Percentiles rank a stretch among this genome's conserved stretches.
These are phyloP conservation scores for Artibeus lituratus DNA, from an alignment of 2,797 vertebrate species.

Conservation along the genomic window DNA sequence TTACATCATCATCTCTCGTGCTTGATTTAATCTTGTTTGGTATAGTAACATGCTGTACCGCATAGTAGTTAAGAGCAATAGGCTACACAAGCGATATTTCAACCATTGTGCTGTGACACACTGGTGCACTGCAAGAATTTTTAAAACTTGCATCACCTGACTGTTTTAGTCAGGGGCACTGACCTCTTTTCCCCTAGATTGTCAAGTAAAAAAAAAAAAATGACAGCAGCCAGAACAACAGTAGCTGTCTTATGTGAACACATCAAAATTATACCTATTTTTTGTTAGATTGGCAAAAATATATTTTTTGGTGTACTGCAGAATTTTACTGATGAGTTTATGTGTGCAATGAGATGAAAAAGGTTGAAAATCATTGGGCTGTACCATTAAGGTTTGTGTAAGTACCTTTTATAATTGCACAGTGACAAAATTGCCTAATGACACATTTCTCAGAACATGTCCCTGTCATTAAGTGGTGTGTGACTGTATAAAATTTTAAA, in stretches of 20 bases:
- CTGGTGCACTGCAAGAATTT: background rate
- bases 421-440: background rate
- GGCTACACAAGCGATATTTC: background rate
- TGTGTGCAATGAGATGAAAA: background rate
- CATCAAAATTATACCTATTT: background rate
- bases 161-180: background rate
- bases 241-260: background rate
- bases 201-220: background rate
- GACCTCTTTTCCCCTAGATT: background rate
- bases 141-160: background rate
- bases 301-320: background rate
- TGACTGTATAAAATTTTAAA: conserved; percentile 31
- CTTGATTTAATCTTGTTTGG: background rate
- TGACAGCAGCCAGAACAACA: background rate
- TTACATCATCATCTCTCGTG: background rate
- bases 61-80: background rate
- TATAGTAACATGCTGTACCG: background rate
- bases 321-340: background rate
- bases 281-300: background rate
- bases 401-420: background rate
- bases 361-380: background rate
- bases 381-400: background rate
- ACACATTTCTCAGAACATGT: background rate
- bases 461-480: background rate
- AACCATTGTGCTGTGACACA: background rate